Percentiles rank a stretch among this genome's conserved stretches.
Conservation (phyloP, 2,888 invertebrate species). For the Chrysotoxum bicinctum region DNA sequence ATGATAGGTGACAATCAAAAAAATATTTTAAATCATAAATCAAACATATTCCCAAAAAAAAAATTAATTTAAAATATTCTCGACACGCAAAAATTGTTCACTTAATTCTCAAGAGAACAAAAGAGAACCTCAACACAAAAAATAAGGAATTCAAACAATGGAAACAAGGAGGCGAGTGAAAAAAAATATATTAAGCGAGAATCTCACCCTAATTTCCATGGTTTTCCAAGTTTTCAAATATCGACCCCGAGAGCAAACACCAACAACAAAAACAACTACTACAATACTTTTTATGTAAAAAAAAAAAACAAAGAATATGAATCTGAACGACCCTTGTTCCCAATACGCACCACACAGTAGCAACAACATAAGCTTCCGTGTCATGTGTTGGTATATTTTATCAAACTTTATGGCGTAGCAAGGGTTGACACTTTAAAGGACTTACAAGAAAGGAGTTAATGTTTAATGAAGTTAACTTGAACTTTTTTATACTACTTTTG, state of each 20-base stretch:
- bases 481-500: too few species aligned
- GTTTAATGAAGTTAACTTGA: neutral
- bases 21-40: slow-evolving; percentile 62
- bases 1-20: slow-evolving; percentile 68
- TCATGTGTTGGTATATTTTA: slow-evolving; percentile 65
- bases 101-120: slow-evolving; percentile 56
- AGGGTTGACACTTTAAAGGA: slow-evolving; percentile 21
- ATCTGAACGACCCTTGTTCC: slow-evolving; percentile 52
- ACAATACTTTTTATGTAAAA: slow-evolving; percentile 12
- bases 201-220: slow-evolving; percentile 69
- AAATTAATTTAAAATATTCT: slow-evolving; percentile 51
- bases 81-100: slow-evolving; percentile 62
- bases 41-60: slow-evolving; percentile 10
- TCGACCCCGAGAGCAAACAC: slow-evolving; percentile 65
- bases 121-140: slow-evolving; percentile 3
- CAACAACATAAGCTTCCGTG: slow-evolving; percentile 66
- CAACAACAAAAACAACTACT: neutral
- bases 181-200: slow-evolving; percentile 43
- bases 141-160: slow-evolving; percentile 21
- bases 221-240: slow-evolving; percentile 64
- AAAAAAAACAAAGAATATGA: slow-evolving; percentile 18
- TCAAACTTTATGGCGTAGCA: slow-evolving; percentile 28
- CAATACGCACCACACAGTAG: slow-evolving; percentile 59
- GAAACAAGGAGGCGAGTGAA: slow-evolving; percentile 25
- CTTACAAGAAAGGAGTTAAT: neutral